These are phyloP conservation scores for Leptinotarsa defecta DNA, from an alignment of 1,140 invertebrate genomes.

Conservation along the genomic window DNA sequence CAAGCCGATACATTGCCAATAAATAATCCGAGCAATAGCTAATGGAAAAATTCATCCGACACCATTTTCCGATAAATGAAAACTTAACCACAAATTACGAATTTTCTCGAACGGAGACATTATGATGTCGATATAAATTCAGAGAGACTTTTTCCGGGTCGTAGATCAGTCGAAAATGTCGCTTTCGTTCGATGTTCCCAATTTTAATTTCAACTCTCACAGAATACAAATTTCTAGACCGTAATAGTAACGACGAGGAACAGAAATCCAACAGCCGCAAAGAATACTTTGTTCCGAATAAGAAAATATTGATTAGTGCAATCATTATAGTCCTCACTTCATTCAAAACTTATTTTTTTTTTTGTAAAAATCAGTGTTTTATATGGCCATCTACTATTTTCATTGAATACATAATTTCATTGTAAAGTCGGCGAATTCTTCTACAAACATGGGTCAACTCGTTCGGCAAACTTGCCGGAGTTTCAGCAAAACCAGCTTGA, in stretches of 20 bases:
- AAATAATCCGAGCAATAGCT: not conserved
- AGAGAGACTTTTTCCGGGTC: not conserved
- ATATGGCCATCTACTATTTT: no score
- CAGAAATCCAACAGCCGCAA: not conserved
- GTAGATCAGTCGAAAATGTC: not conserved
- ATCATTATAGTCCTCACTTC: no score
- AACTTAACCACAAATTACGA: not conserved
- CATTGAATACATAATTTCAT: no score
- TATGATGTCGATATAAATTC: slow-evolving; percentile 6
- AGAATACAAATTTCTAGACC: slow-evolving; percentile 2
- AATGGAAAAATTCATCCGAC: not conserved
- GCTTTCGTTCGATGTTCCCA: not conserved
- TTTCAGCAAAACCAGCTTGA: not conserved
- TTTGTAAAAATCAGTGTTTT: no score
- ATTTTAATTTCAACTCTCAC: not conserved
- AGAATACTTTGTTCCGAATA: not conserved
- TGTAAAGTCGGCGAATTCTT: not conserved
- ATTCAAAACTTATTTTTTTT: no score
- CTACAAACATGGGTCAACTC: not conserved
- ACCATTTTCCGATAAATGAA: not conserved
- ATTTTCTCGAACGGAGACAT: not conserved
- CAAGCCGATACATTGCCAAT: no score
- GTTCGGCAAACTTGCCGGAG: not conserved
- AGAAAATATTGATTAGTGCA: no score
- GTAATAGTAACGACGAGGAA: not conserved